Evolutionary conservation across 2,797 vertebrate genomes (phyloP), one percentile per base, ranked within the genome.

Genomic region (Scomberomorus guttatus): DNA sequence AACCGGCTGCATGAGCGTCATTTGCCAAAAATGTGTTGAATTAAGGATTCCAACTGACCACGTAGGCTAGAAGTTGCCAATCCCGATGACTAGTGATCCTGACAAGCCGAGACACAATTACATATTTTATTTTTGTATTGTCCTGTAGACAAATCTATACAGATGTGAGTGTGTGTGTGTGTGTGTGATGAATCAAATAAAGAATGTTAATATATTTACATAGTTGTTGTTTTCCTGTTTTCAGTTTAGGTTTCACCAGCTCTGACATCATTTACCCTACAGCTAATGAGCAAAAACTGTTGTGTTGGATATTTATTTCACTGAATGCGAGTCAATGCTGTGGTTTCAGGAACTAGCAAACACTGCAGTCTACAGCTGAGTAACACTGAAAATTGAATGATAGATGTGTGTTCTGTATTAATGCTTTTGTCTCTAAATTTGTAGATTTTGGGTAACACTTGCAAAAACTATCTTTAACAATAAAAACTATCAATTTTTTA

Each of bases 41-140:
- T 64, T 17, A 13, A 14, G 6, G 27, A 6, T 48, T 51, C 13
- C 11, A n/a, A 32, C 9, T 15, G 48, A 27, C 6, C 27, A 42
- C 0, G 3, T 54, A 55, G 72, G 29, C 29, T 57, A 29, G 12
- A 71, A 68, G 27, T 57, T 69, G 63, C 68, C 63, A 72, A 57
- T 74, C 60, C 55, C 1, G 14, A 67, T 50, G 29, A 48, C 34
- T 55, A 15, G 34, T 44, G 6, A 50, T 37, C 34, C 18, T 42
- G 6, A 57, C 13, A 52, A 42, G 56, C 1, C 6, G 4, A 66
- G 13, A 66, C 58, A 27, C n/a, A 64, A 25, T 65, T 57, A 2
- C 39, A 79, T 60, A 78, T 63, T 82, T 87, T 91, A 87, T 92
- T 93, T 93, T 90, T 91, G 54, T 88, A 80, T 64, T 48, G 67